Conservation (phyloP, 1,140 invertebrate species). For the Bombus superbus region DNA sequence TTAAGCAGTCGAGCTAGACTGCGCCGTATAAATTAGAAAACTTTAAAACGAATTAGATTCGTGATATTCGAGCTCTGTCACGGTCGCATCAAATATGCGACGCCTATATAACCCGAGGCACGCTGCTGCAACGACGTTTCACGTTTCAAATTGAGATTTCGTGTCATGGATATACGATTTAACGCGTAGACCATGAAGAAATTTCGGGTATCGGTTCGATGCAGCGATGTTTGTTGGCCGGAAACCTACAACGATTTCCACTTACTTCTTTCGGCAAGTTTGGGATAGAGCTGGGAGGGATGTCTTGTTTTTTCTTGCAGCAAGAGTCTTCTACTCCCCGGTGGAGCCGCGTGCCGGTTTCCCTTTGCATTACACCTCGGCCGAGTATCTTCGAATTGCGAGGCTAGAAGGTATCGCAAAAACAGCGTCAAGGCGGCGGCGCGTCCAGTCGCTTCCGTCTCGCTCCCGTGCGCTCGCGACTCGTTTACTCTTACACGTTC, state of each 20-base stretch:
- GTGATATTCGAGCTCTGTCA: too few species aligned
- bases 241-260: slow-evolving; percentile 71
- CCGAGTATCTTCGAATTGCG: slow-evolving; percentile 42
- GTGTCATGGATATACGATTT: slow-evolving; percentile 58
- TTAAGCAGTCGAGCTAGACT: too few species aligned
- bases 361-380: slow-evolving; percentile 42
- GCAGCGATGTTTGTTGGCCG: slow-evolving; percentile 53
- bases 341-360: slow-evolving; percentile 8
- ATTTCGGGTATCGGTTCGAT: slow-evolving; percentile 50
- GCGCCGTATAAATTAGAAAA: too few species aligned
- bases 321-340: background rate
- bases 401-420: slow-evolving; percentile 47
- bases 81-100: too few species aligned
- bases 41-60: too few species aligned
- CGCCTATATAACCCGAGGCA: too few species aligned
- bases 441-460: slow-evolving; percentile 48
- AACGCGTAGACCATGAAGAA: slow-evolving; percentile 20
- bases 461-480: background rate
- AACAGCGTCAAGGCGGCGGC: slow-evolving; percentile 70
- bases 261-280: slow-evolving; percentile 65
- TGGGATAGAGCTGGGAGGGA: slow-evolving; percentile 42
- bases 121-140: background rate
- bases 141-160: slow-evolving; percentile 51
- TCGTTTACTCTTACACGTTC: slow-evolving; percentile 41
- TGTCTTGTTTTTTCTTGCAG: slow-evolving; percentile 16